Conservation (phyloP, 2,888 invertebrate species). For the Pilophorus perplexus region DNA sequence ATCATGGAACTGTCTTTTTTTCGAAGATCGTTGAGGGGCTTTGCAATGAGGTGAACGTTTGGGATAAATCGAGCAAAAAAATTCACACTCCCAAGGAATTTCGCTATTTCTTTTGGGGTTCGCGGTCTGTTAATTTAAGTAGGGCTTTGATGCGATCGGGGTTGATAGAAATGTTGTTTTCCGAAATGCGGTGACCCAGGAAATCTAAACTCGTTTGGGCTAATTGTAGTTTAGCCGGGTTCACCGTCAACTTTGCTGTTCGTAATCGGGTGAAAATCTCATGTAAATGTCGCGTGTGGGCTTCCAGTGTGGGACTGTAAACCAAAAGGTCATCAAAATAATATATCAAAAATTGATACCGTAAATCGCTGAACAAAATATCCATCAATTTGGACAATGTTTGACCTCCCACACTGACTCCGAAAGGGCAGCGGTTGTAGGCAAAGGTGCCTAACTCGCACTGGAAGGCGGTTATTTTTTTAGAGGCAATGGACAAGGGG, state of each 20-base stretch:
- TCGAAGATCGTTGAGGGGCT: too few relatives aligned
- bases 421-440: conserved; percentile 42
- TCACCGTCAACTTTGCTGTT: too few relatives aligned
- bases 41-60: too few relatives aligned
- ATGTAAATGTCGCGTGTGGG: conserved; percentile 31
- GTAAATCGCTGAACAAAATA: conserved; percentile 39
- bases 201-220: conserved; percentile 29
- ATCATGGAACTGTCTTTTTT: too few relatives aligned
- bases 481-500: background rate
- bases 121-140: conserved; percentile 39
- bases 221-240: too few relatives aligned
- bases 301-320: conserved; percentile 31
- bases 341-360: conserved; percentile 42
- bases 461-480: conserved; percentile 34
- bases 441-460: conserved; percentile 28
- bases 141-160: too few relatives aligned
- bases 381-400: conserved; percentile 42
- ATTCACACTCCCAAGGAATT: too few relatives aligned
- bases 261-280: conserved; percentile 41
- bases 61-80: too few relatives aligned
- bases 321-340: conserved; percentile 45
- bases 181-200: conserved; percentile 37
- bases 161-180: conserved; percentile 36
- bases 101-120: too few relatives aligned
- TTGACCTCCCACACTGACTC: conserved; percentile 37